Conservation (phyloP, 2,797 vertebrate species). For the Urocyon cinereoargenteus region DNA sequence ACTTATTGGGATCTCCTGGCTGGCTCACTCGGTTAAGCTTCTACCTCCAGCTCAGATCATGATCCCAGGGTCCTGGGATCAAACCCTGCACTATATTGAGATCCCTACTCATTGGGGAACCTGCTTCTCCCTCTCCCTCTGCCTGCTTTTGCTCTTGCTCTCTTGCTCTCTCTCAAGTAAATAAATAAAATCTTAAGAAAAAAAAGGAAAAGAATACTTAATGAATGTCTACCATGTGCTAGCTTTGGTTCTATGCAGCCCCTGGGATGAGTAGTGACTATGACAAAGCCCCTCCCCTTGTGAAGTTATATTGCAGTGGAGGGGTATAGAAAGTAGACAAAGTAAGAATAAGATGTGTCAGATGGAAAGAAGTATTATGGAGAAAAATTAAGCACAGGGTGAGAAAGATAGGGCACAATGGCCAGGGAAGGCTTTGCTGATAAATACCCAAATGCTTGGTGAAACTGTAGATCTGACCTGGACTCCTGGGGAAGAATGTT, state of each 20-base stretch:
- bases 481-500: neutral
- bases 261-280: neutral
- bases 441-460: neutral
- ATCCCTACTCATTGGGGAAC: neutral
- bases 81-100: rapidly evolving
- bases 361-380: neutral
- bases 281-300: neutral
- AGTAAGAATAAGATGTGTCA: neutral
- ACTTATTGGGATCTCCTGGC: neutral
- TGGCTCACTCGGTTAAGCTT: neutral
- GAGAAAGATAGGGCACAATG: neutral
- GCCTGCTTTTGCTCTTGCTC: neutral
- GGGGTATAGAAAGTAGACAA: neutral
- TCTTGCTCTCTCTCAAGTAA: no score
- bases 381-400: neutral
- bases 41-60: neutral
- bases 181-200: neutral
- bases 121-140: neutral
- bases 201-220: neutral
- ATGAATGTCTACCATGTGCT: neutral
- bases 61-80: neutral
- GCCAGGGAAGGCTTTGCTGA: neutral
- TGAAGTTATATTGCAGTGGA: neutral
- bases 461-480: neutral
- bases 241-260: neutral